A percentile compares a stretch with the other conserved stretches of the same genome.
Evolutionary conservation across 2,113 vertebrate species (phyloP).

Genomic region (Calonectris borealis): DNA sequence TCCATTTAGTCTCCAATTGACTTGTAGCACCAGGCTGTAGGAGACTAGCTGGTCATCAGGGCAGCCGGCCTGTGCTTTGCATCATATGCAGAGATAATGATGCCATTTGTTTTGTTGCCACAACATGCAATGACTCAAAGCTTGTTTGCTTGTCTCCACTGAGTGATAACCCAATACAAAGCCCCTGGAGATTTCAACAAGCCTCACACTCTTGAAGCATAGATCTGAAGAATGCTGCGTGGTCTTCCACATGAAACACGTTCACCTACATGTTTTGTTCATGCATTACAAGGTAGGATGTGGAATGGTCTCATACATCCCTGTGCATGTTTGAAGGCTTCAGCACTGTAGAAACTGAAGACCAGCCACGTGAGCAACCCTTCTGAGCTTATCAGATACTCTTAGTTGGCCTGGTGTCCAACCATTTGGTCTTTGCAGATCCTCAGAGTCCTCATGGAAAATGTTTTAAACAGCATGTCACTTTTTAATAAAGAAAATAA

Average conservation of each 20-base stretch:
- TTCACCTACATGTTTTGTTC: neutral
- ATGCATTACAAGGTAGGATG: neutral
- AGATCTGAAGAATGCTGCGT: neutral
- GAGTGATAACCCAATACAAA: neutral
- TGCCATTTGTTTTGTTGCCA: neutral
- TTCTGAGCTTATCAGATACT: neutral
- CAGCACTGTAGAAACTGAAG: neutral
- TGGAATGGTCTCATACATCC: neutral
- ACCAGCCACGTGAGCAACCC: neutral
- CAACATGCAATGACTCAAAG: neutral
- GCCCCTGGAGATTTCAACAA: neutral
- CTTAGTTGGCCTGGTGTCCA: neutral
- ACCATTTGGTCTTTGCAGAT: neutral
- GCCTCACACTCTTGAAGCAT: neutral
- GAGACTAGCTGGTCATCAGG: neutral
- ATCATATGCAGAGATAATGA: neutral
- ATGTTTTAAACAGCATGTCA: neutral
- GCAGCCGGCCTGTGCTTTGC: neutral
- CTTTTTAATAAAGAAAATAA: neutral
- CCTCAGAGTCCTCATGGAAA: neutral
- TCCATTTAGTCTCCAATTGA: neutral
- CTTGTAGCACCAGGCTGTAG: accelerated
- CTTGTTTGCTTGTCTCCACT: neutral
- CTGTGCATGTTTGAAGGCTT: neutral
- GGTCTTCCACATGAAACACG: neutral